Base-by-base conservation (phyloP, 2,888 invertebrate species). In the Mellilla xanthometata region DNA sequence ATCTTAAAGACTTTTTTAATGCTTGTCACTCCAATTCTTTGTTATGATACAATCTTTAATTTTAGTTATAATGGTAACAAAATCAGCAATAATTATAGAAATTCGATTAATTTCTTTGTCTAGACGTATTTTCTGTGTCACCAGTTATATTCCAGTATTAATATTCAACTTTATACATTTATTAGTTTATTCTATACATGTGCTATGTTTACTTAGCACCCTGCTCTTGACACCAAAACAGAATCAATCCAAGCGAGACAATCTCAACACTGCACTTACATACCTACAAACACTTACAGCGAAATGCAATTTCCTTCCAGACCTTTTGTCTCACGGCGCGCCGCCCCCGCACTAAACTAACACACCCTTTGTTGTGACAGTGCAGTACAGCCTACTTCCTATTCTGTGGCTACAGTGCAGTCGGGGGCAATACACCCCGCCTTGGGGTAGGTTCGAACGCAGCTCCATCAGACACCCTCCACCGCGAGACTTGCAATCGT, bases 401-500 rank as follows among this genome's bases (percentile, higher is more conserved):
- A 19, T 19, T 19, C 15, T 19, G 15, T 19, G 15, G 7, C 58
- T 58, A 6, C 15, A 11, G 55, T 60, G 61, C 57, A 60, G 52
- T 50, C 41, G 56, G 64, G 73, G 70, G 66, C 72, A 86, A 81
- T 63, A 65, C 64, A 61, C 70, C 58, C 54, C 61, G 60, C 59
- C 66, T 81, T 88, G 76, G 81, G 85, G 87, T 81, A 88, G 87
- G 87, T 87, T 72, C 64, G 69, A 64, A 63, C 62, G 60, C 65
- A 62, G 62, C 58, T 60, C 81, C 31, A 24, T 39, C 72, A 77
- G 80, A 78, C 81, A 59, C 60, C 68, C 57, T 30, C 36, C 55
- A 81, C 73, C 51, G 55, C 49, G 40, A 19, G 33, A 52, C 19
- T 49, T 59, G 51, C 65, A 68, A 72, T 72, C 71, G 72, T 52